phyloP scores from a whole-genome alignment of 2,888 invertebrate species.

The Clostera curtula region DNA sequence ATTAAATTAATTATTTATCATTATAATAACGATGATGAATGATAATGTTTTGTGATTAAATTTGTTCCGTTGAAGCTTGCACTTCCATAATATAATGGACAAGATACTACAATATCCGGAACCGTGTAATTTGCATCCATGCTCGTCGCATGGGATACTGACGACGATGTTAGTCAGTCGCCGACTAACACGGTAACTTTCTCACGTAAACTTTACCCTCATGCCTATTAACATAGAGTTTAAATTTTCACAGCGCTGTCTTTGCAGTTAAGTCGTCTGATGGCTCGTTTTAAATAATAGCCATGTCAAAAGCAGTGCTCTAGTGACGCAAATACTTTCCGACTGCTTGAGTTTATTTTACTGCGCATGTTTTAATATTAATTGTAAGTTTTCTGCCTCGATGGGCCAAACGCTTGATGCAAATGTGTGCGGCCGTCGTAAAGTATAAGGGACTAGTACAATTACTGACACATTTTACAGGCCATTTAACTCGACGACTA shows the following conservation, averaged over 20 bases:
- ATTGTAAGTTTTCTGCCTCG: slow-evolving; percentile 64
- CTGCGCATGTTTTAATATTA: slow-evolving; percentile 71
- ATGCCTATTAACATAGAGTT: slow-evolving; percentile 11
- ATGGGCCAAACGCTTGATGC: slow-evolving; percentile 42
- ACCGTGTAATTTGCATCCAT: slow-evolving; percentile 41
- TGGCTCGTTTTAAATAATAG: slow-evolving; percentile 46
- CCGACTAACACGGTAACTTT: slow-evolving; percentile 11
- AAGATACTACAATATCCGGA: slow-evolving; percentile 42
- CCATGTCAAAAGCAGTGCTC: slow-evolving; percentile 62
- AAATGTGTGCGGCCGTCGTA: slow-evolving; percentile 53
- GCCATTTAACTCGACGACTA: too few relatives aligned
- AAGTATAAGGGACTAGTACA: slow-evolving; percentile 37
- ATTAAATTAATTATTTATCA: too few relatives aligned
- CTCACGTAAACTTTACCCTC: slow-evolving; percentile 12
- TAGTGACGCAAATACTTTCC: slow-evolving; percentile 63
- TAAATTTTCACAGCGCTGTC: slow-evolving; percentile 12
- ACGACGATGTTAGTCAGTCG: slow-evolving; percentile 21
- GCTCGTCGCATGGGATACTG: slow-evolving; percentile 32
- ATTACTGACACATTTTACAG: slow-evolving; percentile 37
- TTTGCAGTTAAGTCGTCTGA: slow-evolving; percentile 25
- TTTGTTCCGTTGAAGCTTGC: too few relatives aligned
- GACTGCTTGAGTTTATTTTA: slow-evolving; percentile 65
- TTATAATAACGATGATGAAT: too few relatives aligned
- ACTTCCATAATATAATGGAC: too few relatives aligned
- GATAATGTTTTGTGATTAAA: too few relatives aligned